phyloP scores from a whole-genome alignment of 1,140 invertebrate genomes.

The Cotesia vestalis region DNA sequence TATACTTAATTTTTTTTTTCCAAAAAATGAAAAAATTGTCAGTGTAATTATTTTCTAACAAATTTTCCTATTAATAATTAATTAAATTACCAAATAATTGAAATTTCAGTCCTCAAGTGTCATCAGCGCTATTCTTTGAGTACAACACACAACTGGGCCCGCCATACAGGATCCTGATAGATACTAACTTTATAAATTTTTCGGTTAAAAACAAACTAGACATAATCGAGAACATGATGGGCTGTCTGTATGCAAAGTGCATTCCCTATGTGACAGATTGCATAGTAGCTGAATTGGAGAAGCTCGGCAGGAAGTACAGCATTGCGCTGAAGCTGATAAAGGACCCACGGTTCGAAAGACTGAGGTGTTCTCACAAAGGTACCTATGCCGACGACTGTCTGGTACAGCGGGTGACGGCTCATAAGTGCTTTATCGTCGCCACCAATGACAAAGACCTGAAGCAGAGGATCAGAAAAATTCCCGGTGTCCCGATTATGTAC shows the following conservation, averaged over 20 bases:
- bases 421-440: conserved; percentile 99
- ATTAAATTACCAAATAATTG: too few species aligned
- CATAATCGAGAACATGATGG: conserved; percentile 97
- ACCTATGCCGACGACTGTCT: conserved; percentile 99
- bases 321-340: conserved; percentile 96
- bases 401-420: conserved; percentile 95
- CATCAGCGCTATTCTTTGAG: conserved; percentile 94
- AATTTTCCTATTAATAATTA: too few species aligned
- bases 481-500: conserved; percentile 99
- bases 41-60: too few species aligned
- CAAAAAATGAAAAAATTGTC: too few species aligned
- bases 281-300: conserved; percentile 98
- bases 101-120: conserved; percentile 76
- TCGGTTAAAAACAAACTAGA: conserved; percentile 99
- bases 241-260: conserved; percentile 98
- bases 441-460: conserved; percentile 99
- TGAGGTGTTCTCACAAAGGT: conserved; percentile 96
- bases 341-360: conserved; percentile 91
- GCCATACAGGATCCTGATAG: conserved; percentile 95
- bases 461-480: conserved; percentile 95
- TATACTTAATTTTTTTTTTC: too few species aligned
- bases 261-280: conserved; percentile 99
- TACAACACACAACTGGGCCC: conserved; percentile 99
- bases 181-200: conserved; percentile 99
- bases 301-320: conserved; percentile 94